These are phyloP conservation scores for Tipula lateralis DNA, from an alignment of 2,888 invertebrate genomes.

Conservation along the genomic window DNA sequence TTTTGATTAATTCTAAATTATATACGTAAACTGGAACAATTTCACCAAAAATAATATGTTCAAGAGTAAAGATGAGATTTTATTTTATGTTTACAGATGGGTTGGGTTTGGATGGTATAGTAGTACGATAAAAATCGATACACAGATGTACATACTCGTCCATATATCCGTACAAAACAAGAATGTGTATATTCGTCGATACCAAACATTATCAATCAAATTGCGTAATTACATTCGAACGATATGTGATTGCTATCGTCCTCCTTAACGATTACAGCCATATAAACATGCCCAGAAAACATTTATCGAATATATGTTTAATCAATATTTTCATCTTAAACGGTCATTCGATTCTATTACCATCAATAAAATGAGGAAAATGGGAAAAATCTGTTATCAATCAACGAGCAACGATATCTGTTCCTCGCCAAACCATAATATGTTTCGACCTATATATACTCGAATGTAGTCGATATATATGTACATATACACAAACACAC, in stretches of 20 bases:
- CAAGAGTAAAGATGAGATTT: not conserved
- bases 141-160: not conserved
- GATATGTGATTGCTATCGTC: not conserved
- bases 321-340: conserved; percentile 1
- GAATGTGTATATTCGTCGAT: not conserved
- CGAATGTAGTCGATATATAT: not conserved
- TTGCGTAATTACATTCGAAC: not conserved
- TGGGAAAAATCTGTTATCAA: not conserved
- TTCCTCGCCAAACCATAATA: no score
- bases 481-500: no score
- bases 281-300: not conserved
- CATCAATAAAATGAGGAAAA: conserved; percentile 11
- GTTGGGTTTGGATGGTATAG: not conserved
- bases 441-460: no score
- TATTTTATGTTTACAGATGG: not conserved
- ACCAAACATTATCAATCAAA: not conserved
- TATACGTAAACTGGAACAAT: not conserved
- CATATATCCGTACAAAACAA: not conserved
- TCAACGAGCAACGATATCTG: not conserved
- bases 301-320: not conserved
- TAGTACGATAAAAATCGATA: not conserved
- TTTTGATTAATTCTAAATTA: not conserved
- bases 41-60: not conserved
- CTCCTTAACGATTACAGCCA: not conserved
- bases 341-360: conserved; percentile 19